Conservation (phyloP, 2,888 invertebrate species). For the Portevinia maculata region DNA sequence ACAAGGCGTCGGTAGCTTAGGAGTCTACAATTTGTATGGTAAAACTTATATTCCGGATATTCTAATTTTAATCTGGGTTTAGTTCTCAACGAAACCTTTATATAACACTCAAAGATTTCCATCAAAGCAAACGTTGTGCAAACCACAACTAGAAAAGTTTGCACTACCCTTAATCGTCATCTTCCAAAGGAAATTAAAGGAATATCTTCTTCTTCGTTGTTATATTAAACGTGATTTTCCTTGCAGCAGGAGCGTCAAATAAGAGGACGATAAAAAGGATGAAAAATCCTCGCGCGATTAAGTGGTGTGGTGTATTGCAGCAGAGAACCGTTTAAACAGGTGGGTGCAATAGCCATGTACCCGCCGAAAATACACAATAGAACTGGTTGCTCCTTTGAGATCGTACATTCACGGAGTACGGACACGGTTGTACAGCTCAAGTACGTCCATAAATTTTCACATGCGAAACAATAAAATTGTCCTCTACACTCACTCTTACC, state of each 20-base stretch:
- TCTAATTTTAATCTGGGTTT: too few relatives aligned
- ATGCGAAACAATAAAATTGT: constrained; percentile 72
- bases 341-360: constrained; percentile 46
- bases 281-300: constrained; percentile 53
- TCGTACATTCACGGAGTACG: too few relatives aligned
- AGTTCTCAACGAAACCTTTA: too few relatives aligned
- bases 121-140: too few relatives aligned
- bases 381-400: constrained; percentile 42
- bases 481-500: constrained; percentile 61
- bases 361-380: constrained; percentile 37
- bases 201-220: constrained; percentile 4
- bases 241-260: constrained; percentile 5
- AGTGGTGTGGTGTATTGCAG: constrained; percentile 62
- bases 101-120: too few relatives aligned
- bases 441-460: constrained; percentile 71
- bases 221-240: constrained; percentile 60
- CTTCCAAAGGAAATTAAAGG: constrained; percentile 8
- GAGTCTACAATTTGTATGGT: too few relatives aligned
- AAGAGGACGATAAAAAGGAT: constrained; percentile 9
- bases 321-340: constrained; percentile 67
- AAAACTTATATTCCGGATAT: too few relatives aligned
- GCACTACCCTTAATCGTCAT: not conserved
- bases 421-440: constrained; percentile 41
- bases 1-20: too few relatives aligned
- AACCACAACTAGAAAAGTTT: not conserved